Percentiles rank a stretch among this genome's conserved stretches.
phyloP scores from a whole-genome alignment of 92 coral and sea anemone species.

The Montipora capitata region DNA sequence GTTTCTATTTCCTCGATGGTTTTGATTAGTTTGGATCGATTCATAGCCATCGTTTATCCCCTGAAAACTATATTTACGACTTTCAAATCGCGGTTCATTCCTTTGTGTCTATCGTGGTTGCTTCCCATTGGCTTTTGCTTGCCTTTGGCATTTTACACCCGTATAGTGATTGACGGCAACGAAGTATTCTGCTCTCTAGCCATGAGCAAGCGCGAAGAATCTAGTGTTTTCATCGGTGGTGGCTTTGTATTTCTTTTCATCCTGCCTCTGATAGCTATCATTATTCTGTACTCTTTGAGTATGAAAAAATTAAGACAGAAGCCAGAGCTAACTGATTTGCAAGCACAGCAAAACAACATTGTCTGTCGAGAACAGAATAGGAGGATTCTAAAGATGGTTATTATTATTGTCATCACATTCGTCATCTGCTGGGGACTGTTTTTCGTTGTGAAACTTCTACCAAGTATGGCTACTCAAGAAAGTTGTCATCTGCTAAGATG shows the following conservation, averaged over 20 bases:
- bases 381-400: background rate
- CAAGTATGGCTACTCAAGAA: background rate
- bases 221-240: background rate
- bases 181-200: background rate
- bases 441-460: background rate
- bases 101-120: background rate
- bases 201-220: background rate
- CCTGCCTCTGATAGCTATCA: background rate
- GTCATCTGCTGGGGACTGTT: background rate
- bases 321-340: background rate
- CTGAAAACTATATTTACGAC: background rate
- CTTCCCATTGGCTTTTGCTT: background rate
- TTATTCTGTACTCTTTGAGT: background rate
- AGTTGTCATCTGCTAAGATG: background rate
- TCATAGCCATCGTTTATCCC: background rate
- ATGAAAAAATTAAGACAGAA: background rate
- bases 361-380: background rate
- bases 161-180: background rate
- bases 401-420: background rate
- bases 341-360: background rate
- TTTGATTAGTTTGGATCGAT: background rate
- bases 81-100: background rate
- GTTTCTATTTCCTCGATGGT: background rate
- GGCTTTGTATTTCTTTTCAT: slow-evolving; percentile 1
- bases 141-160: background rate